A percentile compares a stretch with the other conserved stretches of the same genome.
phyloP scores from a whole-genome alignment of 2,888 invertebrate genomes.

The Lithophane semibrunnea region DNA sequence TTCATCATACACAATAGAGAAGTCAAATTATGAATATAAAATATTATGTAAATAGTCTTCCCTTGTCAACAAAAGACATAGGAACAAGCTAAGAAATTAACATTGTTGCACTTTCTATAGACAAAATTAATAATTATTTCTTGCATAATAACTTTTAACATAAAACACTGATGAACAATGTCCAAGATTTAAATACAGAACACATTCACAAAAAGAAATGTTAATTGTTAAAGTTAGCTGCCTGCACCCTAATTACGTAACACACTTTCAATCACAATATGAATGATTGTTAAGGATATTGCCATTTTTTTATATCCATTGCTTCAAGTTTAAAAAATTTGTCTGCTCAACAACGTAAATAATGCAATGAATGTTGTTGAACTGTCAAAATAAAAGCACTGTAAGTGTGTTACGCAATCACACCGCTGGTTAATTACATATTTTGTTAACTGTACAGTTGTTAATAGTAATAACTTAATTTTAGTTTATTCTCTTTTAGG shows the following conservation, averaged over 20 bases:
- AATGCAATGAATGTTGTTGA: no score
- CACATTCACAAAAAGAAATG: not conserved
- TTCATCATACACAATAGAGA: constrained; percentile 20
- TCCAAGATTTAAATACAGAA: not conserved
- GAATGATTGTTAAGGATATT: no score
- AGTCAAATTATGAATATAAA: constrained; percentile 4
- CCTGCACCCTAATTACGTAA: no score
- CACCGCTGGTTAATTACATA: not conserved
- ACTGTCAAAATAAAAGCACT: no score
- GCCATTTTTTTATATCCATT: no score
- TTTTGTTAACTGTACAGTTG: not conserved
- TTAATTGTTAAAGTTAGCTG: not conserved
- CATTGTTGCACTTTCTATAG: not conserved
- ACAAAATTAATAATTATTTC: not conserved
- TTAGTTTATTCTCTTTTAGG: constrained; percentile 73
- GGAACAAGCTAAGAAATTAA: not conserved
- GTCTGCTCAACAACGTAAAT: no score
- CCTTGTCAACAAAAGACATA: not conserved
- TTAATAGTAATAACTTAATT: not conserved
- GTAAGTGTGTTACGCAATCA: no score
- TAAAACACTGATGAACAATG: not conserved
- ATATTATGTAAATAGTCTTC: constrained; percentile 2
- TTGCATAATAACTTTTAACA: not conserved
- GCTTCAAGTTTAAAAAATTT: no score
- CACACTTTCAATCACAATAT: no score